phyloP scores from a whole-genome alignment of 2,113 vertebrate genomes.

The Hippocampus comes region DNA sequence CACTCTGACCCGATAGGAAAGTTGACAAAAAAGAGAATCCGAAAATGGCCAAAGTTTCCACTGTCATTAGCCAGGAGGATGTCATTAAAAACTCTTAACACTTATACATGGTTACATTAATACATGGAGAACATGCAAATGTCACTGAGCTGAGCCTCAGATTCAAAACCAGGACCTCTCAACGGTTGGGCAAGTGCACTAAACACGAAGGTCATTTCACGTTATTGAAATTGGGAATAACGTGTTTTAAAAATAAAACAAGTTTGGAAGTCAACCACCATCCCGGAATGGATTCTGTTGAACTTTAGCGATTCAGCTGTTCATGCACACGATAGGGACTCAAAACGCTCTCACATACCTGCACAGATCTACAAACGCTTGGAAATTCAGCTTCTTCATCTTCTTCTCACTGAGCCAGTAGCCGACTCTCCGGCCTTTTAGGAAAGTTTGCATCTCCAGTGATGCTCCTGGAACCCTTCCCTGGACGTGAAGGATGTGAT shows the following conservation, averaged over 20 bases:
- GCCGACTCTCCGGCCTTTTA: slow-evolving; percentile 89
- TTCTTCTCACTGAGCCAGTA: slow-evolving; percentile 99
- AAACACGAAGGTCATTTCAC: no score
- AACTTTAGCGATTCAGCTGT: background rate
- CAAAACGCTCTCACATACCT: slow-evolving; percentile 70
- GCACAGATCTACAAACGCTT: slow-evolving; percentile 94
- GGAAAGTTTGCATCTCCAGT: slow-evolving; percentile 89
- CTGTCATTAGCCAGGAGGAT: no score
- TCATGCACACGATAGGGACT: background rate
- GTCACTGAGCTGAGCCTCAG: background rate
- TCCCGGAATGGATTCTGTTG: background rate
- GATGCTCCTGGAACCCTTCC: slow-evolving; percentile 26
- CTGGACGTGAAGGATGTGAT: slow-evolving; percentile 40
- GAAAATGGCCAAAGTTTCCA: no score
- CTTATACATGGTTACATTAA: no score
- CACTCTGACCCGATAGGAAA: no score
- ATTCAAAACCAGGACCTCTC: background rate
- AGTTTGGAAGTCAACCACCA: background rate
- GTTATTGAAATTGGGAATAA: no score
- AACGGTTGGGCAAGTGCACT: background rate
- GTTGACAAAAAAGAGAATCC: no score
- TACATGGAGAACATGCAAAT: background rate
- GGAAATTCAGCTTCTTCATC: slow-evolving; percentile 96
- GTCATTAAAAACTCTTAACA: no score
- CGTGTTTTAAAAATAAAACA: background rate